A percentile compares a stretch with the other conserved stretches of the same genome.
Conservation (phyloP, 2,797 vertebrate genomes). For the Lithobates pipiens region DNA sequence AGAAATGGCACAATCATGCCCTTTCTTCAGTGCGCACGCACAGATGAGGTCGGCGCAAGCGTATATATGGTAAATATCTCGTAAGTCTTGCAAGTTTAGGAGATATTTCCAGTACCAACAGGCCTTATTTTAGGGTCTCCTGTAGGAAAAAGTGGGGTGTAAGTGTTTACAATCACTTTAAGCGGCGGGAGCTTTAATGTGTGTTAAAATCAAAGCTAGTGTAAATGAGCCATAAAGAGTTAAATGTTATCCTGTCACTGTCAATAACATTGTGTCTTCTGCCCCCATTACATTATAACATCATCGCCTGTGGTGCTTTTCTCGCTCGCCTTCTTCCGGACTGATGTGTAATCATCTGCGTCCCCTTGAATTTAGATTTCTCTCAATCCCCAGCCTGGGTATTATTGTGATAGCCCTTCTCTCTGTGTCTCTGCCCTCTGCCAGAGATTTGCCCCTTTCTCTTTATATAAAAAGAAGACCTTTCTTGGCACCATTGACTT, state of each 20-base stretch:
- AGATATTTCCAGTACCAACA: no score
- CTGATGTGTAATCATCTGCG: not conserved
- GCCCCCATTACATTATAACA: not conserved
- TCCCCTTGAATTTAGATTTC: conserved; percentile 17
- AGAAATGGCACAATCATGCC: no score
- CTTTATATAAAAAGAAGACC: not conserved
- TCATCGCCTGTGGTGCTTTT: not conserved
- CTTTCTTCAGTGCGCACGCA: no score
- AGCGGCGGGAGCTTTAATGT: no score
- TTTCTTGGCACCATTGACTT: not conserved
- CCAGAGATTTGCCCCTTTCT: not conserved
- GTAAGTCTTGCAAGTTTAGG: no score
- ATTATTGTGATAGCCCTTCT: not conserved
- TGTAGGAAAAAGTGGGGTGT: no score
- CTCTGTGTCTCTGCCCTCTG: not conserved
- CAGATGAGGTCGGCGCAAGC: no score
- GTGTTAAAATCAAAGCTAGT: no score
- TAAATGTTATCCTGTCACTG: not conserved
- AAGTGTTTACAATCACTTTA: no score
- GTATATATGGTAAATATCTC: no score
- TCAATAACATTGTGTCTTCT: not conserved
- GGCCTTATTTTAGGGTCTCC: no score
- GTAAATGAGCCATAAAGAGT: not conserved
- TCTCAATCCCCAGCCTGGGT: not conserved
- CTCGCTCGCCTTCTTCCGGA: no score